A percentile compares a stretch with the other conserved stretches of the same genome.
These are phyloP conservation scores for Rhagophthalmus giganteus DNA, from an alignment of 2,888 invertebrate species.

Conservation along the genomic window DNA sequence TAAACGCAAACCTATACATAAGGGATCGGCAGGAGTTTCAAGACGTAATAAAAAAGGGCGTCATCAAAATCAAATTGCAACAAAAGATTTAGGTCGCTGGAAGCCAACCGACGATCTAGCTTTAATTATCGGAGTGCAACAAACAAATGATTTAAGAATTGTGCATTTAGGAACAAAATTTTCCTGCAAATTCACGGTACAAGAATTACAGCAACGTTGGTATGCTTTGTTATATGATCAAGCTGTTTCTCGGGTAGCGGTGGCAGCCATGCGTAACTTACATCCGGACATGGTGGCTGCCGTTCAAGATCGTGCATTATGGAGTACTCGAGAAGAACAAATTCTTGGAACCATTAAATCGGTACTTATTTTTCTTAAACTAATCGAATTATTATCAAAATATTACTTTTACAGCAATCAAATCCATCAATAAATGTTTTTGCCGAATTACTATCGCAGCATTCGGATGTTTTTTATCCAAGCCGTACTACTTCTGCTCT, in stretches of 20 bases:
- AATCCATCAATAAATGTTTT: slow-evolving; percentile 77
- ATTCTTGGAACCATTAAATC: slow-evolving; percentile 79
- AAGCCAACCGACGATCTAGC: slow-evolving; percentile 96
- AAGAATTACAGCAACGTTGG: slow-evolving; percentile 95
- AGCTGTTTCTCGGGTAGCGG: slow-evolving; percentile 87
- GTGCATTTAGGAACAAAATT: slow-evolving; percentile 93
- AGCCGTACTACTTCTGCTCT: slow-evolving; percentile 85
- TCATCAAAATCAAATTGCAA: slow-evolving; percentile 70
- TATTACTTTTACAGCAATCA: slow-evolving; percentile 31
- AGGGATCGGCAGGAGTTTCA: slow-evolving; percentile 50
- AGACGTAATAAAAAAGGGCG: slow-evolving; percentile 64
- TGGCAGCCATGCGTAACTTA: slow-evolving; percentile 90
- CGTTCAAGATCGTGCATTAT: slow-evolving; percentile 86
- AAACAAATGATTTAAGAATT: slow-evolving; percentile 76
- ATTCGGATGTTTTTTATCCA: slow-evolving; percentile 84
- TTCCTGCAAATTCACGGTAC: slow-evolving; percentile 90
- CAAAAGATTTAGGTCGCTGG: slow-evolving; percentile 91
- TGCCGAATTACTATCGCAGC: slow-evolving; percentile 79
- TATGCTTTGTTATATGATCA: slow-evolving; percentile 93
- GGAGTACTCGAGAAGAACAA: slow-evolving; percentile 87
- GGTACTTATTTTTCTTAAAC: slow-evolving; percentile 56
- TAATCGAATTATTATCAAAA: slow-evolving; percentile 4
- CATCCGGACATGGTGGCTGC: slow-evolving; percentile 88
- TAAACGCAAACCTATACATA: slow-evolving; percentile 55
- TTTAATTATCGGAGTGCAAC: slow-evolving; percentile 90